Base-by-base conservation (phyloP, 2,113 vertebrate species). In the Callospermophilus lateralis region DNA sequence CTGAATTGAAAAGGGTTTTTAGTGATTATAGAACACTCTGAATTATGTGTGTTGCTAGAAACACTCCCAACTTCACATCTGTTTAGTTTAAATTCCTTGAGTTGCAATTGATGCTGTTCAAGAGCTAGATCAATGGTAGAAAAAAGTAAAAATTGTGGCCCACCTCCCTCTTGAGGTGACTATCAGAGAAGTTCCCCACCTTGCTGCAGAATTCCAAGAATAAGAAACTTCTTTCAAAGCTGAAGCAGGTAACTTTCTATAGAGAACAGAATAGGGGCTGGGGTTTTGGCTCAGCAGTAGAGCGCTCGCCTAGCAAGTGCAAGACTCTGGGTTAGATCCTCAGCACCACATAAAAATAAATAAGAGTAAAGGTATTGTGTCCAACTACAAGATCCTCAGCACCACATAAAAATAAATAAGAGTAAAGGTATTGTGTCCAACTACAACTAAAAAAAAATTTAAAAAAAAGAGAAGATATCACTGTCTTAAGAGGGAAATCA, bases 51-150 rank as follows among this genome's bases (percentile, higher is more conserved):
- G 99, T 99, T 97, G 99, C 99, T 0, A 99, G 99, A 97, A 99
- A 99, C 97, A 99, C 99, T 68, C 99, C 99, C 17, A 99, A 99
- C 89, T 99, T 99, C 98, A 99, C 99, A 70, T 99, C 99, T 97
- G 99, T 99, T 89, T 99, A 99, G 88, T 99, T 99, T 98, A 99
- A 99, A 98, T 99, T 98, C 99, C 99, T 26, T 99, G 99, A 97
- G 99, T 99, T 98, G 99, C 99, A 95, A 98, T 99, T 70, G 99
- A 99, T 99, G 99, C 99, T 96, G 99, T 99, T n/a, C 99, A 99
- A 98, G 99, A 99, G 68, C 98, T 99, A 96, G 99, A 99, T 98
- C 70, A 34, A 34, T 48, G 26, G 19, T 51, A 3, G 67, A 17
- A 16, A 39, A 74, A 92, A 58, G 67, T 45, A 15, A 70, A 70